Percentiles rank a stretch among this genome's conserved stretches.
Evolutionary conservation across 2,113 vertebrate genomes (phyloP).

Genomic region (Rissa tridactyla): DNA sequence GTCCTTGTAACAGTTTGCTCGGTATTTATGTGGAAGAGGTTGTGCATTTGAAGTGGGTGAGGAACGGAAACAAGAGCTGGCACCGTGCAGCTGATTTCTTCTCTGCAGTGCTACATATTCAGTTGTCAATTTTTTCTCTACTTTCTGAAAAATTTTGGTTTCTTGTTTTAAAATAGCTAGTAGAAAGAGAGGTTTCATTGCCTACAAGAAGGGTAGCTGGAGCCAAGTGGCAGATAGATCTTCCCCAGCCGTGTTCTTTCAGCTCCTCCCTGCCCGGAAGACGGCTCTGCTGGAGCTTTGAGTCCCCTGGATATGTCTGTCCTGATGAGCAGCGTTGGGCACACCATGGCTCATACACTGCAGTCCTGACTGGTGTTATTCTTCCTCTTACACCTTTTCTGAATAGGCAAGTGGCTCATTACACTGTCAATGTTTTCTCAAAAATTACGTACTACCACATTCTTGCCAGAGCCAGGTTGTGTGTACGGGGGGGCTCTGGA

Average conservation of each 20-base stretch:
- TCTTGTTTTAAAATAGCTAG: slow-evolving; percentile 26
- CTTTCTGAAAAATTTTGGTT: background rate
- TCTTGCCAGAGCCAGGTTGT: background rate
- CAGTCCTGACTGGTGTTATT: background rate
- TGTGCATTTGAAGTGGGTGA: slow-evolving; percentile 29
- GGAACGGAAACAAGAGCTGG: background rate
- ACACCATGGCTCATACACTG: background rate
- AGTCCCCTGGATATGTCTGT: background rate
- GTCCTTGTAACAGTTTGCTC: slow-evolving; percentile 19
- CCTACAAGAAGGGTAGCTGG: background rate
- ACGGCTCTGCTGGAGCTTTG: background rate
- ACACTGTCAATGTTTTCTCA: background rate
- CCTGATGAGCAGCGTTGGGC: background rate
- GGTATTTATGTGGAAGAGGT: slow-evolving; percentile 11
- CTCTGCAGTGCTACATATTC: background rate
- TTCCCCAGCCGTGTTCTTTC: background rate
- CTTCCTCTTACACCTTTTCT: background rate
- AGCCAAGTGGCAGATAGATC: background rate
- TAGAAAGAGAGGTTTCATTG: background rate
- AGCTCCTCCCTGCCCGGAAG: background rate
- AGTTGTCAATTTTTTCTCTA: slow-evolving; percentile 7
- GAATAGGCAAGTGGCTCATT: background rate
- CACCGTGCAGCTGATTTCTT: background rate
- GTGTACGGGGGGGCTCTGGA: background rate
- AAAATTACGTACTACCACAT: background rate